Base-by-base conservation (phyloP, 2,888 invertebrate species). In the Tridacna crocea region DNA sequence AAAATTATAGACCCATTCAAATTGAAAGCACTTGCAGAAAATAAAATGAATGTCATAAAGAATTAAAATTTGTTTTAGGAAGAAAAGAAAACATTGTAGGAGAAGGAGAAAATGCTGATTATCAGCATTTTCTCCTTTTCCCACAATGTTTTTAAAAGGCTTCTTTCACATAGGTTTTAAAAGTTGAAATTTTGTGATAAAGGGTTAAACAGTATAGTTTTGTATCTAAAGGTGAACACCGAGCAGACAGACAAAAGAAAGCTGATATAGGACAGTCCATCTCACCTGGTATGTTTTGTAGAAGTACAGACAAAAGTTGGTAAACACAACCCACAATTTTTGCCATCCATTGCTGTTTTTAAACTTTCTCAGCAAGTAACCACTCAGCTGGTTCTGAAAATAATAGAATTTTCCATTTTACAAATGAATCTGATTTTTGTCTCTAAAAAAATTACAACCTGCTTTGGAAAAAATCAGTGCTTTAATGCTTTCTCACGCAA, bases 311-410 rank as follows among this genome's bases (percentile, higher is more conserved):
- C 99, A 98, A 95, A 98, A 98, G 87, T 98, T 97, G 1, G 99
- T 98, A 94, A 99, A 98, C 60, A 99, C 98, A 24, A 99, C 99
- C 99, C 99, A 99, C 63, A 99, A 96, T 94, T 98, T 98, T 95
- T 99, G 99, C 99, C 99, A 99, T 81, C 99, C 99, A 91, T 98
- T 98, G 90, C 98, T 98, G 95, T 98, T 99, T 95, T 99, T 99
- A 95, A 99, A 99, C 96, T 99, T 99, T 87, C 99, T 96, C 83
- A 99, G 95, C 89, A 99, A 95, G 95, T 98, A 99, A 15, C 99
- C 99, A 87, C 98, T 99, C 75, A 99, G 85, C 83, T 94, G 93
- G 78, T 94, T 94, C 97, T 98, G 95, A 63, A 90, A 90, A 46
- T n/a, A 46, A 36, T 8, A 36, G 36, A 36, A 36, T 4, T 36